phyloP scores from a whole-genome alignment of 2,113 vertebrate species.

The Onychostruthus taczanowskii region DNA sequence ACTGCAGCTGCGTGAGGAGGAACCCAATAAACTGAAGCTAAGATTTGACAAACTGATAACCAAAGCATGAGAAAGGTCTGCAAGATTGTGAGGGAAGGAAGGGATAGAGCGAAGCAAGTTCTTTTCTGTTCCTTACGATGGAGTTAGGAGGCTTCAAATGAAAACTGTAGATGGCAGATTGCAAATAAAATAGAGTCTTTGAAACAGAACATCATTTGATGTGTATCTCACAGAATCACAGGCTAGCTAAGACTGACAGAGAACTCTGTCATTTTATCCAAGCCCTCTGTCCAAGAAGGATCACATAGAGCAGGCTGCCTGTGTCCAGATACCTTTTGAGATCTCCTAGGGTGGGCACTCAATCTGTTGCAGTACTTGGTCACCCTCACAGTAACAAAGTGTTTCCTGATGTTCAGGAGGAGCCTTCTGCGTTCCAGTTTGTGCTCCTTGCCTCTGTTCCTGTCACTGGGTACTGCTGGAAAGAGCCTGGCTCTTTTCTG shows the following conservation, averaged over 20 bases:
- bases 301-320: background rate
- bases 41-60: background rate
- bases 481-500: background rate
- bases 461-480: background rate
- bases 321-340: background rate
- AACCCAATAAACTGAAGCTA: background rate
- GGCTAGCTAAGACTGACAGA: background rate
- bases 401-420: background rate
- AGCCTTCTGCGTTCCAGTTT: background rate
- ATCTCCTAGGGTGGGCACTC: background rate
- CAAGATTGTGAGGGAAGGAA: background rate
- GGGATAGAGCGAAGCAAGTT: background rate
- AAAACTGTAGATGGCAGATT: background rate
- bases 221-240: background rate
- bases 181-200: background rate
- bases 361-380: background rate
- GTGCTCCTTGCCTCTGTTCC: background rate
- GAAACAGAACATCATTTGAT: background rate
- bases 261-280: background rate
- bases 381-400: background rate
- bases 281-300: background rate
- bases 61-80: background rate
- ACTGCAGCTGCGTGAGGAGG: background rate
- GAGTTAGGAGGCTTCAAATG: background rate
- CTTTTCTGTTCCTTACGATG: background rate